phyloP scores from a whole-genome alignment of 2,797 vertebrate species.

The Brachyrhaphis roseni region DNA sequence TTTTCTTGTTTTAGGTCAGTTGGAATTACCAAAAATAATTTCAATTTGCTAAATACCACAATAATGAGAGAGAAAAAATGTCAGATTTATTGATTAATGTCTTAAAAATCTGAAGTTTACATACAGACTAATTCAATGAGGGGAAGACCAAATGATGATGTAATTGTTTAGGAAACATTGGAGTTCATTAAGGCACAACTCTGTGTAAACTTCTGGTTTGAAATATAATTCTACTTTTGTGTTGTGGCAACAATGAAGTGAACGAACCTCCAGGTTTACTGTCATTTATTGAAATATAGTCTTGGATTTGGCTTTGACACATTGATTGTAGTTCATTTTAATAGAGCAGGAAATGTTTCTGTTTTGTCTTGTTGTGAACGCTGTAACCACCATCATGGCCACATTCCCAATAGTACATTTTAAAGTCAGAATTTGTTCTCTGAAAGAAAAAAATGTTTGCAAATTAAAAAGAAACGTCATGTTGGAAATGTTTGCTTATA shows the following conservation, averaged over 20 bases:
- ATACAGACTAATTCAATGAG: not conserved
- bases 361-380: not conserved
- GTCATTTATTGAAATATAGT: not conserved
- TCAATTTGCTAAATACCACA: not conserved
- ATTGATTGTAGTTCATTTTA: not conserved
- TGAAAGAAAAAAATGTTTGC: too few species aligned
- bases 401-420: not conserved
- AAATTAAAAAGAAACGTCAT: not conserved
- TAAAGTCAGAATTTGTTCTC: not conserved
- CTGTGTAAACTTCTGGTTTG: not conserved
- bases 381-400: not conserved
- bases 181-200: not conserved
- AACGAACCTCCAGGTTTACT: not conserved
- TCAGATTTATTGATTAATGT: not conserved
- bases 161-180: not conserved
- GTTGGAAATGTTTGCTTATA: not conserved
- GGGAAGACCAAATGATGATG: not conserved
- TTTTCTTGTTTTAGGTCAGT: not conserved
- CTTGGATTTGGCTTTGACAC: not conserved
- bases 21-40: not conserved
- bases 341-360: not conserved
- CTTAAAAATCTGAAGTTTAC: not conserved
- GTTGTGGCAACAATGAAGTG: not conserved
- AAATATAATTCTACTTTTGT: not conserved
- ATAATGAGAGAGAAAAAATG: not conserved